A percentile compares a stretch with the other conserved stretches of the same genome.
Evolutionary conservation across 2,888 invertebrate genomes (phyloP).

Genomic region (Ochlodes sylvanus): DNA sequence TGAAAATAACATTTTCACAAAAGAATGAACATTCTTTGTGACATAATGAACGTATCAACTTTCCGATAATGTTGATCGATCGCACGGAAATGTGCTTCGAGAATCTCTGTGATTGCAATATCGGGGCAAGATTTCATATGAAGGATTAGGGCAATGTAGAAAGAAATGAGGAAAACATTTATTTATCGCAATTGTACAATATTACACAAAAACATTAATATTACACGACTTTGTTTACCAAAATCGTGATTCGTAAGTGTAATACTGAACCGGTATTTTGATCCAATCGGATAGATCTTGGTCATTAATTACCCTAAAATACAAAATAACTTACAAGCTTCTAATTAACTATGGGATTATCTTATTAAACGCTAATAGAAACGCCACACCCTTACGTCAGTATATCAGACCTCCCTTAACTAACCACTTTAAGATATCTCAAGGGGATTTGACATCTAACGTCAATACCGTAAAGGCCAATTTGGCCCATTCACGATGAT

Average conservation of each 20-base stretch:
- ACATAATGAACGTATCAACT: background rate
- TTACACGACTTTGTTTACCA: no score
- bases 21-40: no score
- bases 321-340: no score
- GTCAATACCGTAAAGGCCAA: background rate
- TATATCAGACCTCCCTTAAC: conserved; percentile 43
- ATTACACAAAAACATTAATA: no score
- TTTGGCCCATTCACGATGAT: conserved; percentile 12
- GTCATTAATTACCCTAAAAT: no score
- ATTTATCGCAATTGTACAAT: no score
- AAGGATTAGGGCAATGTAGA: background rate
- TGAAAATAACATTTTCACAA: background rate
- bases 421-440: conserved; percentile 42
- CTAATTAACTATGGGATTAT: no score
- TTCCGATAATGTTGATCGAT: background rate
- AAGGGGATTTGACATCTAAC: conserved; percentile 27
- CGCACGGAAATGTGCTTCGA: background rate
- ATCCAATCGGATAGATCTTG: no score
- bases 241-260: no score
- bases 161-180: no score
- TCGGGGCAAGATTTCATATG: conserved; percentile 2
- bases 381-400: conserved; percentile 13
- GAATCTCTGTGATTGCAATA: background rate
- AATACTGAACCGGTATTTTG: no score
- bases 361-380: background rate